Percentiles rank a stretch among this genome's conserved stretches.
phyloP scores from a whole-genome alignment of 2,797 vertebrate genomes.

The Mastacembelus armatus region DNA sequence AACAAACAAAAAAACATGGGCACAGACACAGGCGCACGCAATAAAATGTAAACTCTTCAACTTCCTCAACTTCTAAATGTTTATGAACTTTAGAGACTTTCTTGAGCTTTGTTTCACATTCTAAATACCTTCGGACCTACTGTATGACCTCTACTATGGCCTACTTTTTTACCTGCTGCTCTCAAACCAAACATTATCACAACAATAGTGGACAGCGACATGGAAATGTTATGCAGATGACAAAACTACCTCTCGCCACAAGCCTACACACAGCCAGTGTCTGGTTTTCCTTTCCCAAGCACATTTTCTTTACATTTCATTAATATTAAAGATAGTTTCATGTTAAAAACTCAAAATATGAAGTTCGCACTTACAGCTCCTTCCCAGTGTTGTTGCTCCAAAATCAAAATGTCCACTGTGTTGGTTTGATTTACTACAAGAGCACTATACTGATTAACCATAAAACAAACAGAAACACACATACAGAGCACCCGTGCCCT shows the following conservation, averaged over 20 bases:
- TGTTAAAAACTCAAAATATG: neutral
- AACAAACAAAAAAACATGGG: neutral
- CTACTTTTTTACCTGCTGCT: neutral
- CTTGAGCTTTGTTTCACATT: neutral
- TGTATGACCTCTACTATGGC: neutral
- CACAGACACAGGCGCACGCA: neutral
- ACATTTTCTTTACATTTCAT: neutral
- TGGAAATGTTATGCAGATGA: neutral
- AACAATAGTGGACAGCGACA: neutral
- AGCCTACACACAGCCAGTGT: neutral
- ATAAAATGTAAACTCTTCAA: neutral
- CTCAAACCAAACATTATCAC: neutral
- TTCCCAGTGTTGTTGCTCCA: constrained; percentile 47
- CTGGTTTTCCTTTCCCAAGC: too few relatives aligned
- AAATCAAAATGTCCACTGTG: constrained; percentile 69
- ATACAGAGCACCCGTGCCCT: constrained; percentile 16
- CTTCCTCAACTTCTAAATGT: neutral
- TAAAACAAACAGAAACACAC: constrained; percentile 78
- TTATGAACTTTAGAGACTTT: too few relatives aligned
- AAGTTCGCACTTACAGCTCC: constrained; percentile 62
- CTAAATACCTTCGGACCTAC: neutral
- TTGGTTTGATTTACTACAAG: constrained; percentile 70
- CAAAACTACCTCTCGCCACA: neutral
- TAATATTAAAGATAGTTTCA: neutral
- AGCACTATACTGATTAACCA: constrained; percentile 85